Base-by-base conservation (phyloP, 2,113 vertebrate genomes). In the Rhodinocichla rosea region DNA sequence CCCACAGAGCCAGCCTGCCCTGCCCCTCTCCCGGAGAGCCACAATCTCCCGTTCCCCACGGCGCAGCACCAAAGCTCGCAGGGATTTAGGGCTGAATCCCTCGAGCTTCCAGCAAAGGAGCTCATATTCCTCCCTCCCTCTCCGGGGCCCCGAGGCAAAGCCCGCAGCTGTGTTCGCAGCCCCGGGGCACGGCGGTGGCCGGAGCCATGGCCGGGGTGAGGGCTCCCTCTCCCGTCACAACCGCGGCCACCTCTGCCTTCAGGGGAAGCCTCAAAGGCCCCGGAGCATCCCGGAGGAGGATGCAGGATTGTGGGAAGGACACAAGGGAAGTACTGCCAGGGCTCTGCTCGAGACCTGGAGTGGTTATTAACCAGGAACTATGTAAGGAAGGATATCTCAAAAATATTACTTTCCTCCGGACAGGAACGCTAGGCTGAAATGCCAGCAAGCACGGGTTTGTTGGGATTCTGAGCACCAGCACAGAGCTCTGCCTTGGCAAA, bases 211-310 rank as follows among this genome's bases (percentile, higher is more conserved):
- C 82, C 21, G 7, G 77, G 77, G 0, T 28, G 7, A 92, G 95
- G 92, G 93, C 93, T 96, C 96, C 95, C 95, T 87, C 95, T 95
- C 93, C 84, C 24, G 73, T 92, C 5, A 8, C 30, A 15, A 33
- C 20, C 33, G 67, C 70, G n/a, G 42, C 2, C 16, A 4, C 88
- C 84, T 91, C 78, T 3, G 45, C 85, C 74, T 81, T 8, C 2
- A 44, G 76, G 83, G 3, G n/a, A 30, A 55, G 57, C 23, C 52
- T 47, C 37, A 0, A 9, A 44, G 45, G 49, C 24, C n/a, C 1
- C 0, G 0, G 3, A 1, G 40, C 78, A 60, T 18, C 4, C 6
- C 44, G 3, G 9, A 20, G 39, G 52, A 2, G 17, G 26, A 12
- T 5, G 28, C 0, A 2, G 14, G 42, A 24, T 6, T 5, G 15